Evolutionary conservation across 2,113 vertebrate species (phyloP).

Genomic region (Jaculus jaculus): DNA sequence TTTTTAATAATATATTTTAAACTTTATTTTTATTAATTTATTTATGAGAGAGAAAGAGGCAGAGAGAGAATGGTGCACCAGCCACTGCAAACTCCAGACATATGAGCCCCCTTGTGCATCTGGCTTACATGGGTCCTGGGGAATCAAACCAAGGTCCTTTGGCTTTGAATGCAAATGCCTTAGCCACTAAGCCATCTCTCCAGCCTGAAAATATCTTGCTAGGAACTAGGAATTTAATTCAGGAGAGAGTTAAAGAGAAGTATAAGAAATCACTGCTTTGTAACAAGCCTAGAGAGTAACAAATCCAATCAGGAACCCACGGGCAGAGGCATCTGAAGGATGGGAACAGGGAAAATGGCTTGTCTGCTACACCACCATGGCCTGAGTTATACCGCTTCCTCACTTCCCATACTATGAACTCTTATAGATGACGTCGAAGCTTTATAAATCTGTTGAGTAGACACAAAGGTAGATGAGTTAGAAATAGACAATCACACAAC

Average conservation of each 20-base stretch:
- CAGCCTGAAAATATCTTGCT: too few relatives aligned
- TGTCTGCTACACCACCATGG: neutral
- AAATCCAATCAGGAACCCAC: neutral
- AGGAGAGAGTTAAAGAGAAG: neutral
- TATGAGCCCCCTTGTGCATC: too few relatives aligned
- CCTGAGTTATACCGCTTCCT: neutral
- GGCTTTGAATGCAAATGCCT: too few relatives aligned
- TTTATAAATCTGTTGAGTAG: neutral
- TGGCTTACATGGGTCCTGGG: too few relatives aligned
- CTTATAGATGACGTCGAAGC: neutral
- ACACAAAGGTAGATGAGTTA: neutral
- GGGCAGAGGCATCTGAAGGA: neutral
- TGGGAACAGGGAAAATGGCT: neutral
- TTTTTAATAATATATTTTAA: too few relatives aligned
- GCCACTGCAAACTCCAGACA: too few relatives aligned
- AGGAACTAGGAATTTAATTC: too few relatives aligned
- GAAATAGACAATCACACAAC: neutral
- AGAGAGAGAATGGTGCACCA: too few relatives aligned
- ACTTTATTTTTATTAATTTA: too few relatives aligned
- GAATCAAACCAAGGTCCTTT: too few relatives aligned
- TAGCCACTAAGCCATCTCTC: too few relatives aligned
- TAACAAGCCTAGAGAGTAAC: neutral
- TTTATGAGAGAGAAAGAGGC: too few relatives aligned
- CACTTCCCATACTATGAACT: neutral
- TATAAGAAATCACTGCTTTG: neutral